phyloP scores from a whole-genome alignment of 64 coral and sea anemone species.

The Montipora sp. region DNA sequence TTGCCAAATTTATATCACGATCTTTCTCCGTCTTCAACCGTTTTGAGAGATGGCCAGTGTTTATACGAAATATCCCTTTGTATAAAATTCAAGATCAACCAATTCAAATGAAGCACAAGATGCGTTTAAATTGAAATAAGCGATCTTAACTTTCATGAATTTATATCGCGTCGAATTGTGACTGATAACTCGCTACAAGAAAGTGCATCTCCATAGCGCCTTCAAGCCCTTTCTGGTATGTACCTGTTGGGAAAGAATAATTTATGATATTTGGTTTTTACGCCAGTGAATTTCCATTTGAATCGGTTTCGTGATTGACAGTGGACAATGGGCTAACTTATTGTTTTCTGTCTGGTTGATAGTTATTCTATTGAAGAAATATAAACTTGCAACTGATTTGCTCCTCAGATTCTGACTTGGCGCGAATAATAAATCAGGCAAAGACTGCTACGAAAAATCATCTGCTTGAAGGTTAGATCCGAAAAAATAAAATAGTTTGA shows the following conservation, averaged over 20 bases:
- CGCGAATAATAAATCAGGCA: background rate
- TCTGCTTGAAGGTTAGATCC: too few species aligned
- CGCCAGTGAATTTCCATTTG: background rate
- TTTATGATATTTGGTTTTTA: conserved; percentile 13
- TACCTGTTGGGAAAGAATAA: conserved; percentile 25
- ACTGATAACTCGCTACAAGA: background rate
- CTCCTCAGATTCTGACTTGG: background rate
- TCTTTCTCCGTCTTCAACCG: background rate
- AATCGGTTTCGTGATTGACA: background rate
- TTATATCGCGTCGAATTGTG: background rate
- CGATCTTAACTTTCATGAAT: background rate
- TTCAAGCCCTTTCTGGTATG: conserved; percentile 38
- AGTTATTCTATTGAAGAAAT: background rate
- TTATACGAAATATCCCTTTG: background rate
- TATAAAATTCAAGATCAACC: background rate
- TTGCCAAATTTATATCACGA: background rate
- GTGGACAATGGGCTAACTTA: background rate
- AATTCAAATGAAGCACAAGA: background rate
- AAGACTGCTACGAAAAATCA: too few species aligned
- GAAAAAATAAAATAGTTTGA: too few species aligned
- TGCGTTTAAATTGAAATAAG: background rate
- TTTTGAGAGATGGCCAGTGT: background rate
- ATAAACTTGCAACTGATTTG: conserved; percentile 9
- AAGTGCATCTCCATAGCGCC: conserved; percentile 46
- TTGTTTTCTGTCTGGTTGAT: conserved; percentile 1